A percentile compares a stretch with the other conserved stretches of the same genome.
Evolutionary conservation across 2,888 invertebrate species (phyloP).

Genomic region (Parochlus steinenii): DNA sequence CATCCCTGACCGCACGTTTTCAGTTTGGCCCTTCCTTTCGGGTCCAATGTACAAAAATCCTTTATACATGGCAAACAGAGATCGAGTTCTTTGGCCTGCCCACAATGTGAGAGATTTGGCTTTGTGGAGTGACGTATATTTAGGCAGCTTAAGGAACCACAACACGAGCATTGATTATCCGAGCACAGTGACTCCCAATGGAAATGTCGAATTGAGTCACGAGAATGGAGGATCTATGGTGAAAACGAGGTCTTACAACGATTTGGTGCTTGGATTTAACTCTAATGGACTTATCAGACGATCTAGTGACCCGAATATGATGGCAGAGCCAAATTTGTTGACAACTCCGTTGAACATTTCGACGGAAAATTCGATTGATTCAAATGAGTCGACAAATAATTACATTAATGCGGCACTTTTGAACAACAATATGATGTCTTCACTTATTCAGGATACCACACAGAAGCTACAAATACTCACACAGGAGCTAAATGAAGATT

Average conservation of each 20-base stretch:
- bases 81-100: slow-evolving; percentile 60
- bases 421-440: slow-evolving; percentile 16
- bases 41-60: slow-evolving; percentile 71
- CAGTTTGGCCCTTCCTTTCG: slow-evolving; percentile 77
- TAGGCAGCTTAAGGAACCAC: slow-evolving; percentile 38
- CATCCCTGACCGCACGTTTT: slow-evolving; percentile 52
- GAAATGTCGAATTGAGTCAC: too few relatives aligned
- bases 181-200: slow-evolving; percentile 13
- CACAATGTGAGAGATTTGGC: slow-evolving; percentile 66
- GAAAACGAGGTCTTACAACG: slow-evolving; percentile 75
- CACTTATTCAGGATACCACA: slow-evolving; percentile 22
- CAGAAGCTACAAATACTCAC: slow-evolving; percentile 23
- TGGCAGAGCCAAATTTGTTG: slow-evolving; percentile 38
- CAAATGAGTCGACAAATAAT: slow-evolving; percentile 9
- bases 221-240: slow-evolving; percentile 43
- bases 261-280: slow-evolving; percentile 37
- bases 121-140: slow-evolving; percentile 75
- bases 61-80: slow-evolving; percentile 45
- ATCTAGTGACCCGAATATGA: slow-evolving; percentile 72
- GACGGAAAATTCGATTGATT: slow-evolving; percentile 26
- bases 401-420: too few relatives aligned
- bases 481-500: slow-evolving; percentile 19
- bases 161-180: slow-evolving; percentile 28
- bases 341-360: slow-evolving; percentile 22
- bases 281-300: slow-evolving; percentile 37